These are phyloP conservation scores for Neodiprion fabricii DNA, from an alignment of 1,140 invertebrate species.

Conservation along the genomic window DNA sequence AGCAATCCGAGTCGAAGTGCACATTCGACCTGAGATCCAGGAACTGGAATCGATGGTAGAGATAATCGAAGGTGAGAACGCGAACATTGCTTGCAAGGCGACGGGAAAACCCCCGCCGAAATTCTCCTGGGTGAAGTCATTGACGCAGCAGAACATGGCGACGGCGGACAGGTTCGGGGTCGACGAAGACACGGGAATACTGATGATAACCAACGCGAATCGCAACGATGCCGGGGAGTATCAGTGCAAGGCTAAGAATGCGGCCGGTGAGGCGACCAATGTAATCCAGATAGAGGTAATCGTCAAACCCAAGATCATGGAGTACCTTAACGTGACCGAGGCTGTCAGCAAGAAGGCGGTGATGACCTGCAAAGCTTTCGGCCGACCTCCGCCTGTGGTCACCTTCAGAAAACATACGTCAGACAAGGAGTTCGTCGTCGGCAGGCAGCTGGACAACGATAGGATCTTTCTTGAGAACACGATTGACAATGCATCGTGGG, in stretches of 20 bases:
- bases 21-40: slow-evolving; percentile 76
- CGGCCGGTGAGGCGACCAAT: slow-evolving; percentile 73
- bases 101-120: slow-evolving; percentile 82
- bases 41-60: slow-evolving; percentile 64
- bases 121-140: slow-evolving; percentile 80
- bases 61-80: slow-evolving; percentile 80
- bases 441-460: slow-evolving; percentile 68
- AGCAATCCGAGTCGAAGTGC: slow-evolving; percentile 83
- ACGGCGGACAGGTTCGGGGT: slow-evolving; percentile 76
- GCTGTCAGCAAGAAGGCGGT: slow-evolving; percentile 68
- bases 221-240: slow-evolving; percentile 82
- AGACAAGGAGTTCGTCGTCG: slow-evolving; percentile 65
- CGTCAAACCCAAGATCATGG: slow-evolving; percentile 80
- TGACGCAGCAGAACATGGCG: slow-evolving; percentile 71
- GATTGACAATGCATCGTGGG: slow-evolving; percentile 64
- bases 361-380: slow-evolving; percentile 77
- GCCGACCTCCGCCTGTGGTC: slow-evolving; percentile 78
- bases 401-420: slow-evolving; percentile 73
- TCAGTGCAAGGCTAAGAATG: slow-evolving; percentile 83
- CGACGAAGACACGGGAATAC: slow-evolving; percentile 69
- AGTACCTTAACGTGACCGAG: slow-evolving; percentile 77
- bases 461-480: slow-evolving; percentile 67
- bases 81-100: slow-evolving; percentile 76
- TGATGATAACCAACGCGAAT: slow-evolving; percentile 79
- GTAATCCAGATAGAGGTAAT: slow-evolving; percentile 72